Base-by-base conservation (phyloP, 2,113 vertebrate genomes). In the Cryptotis parvus region DNA sequence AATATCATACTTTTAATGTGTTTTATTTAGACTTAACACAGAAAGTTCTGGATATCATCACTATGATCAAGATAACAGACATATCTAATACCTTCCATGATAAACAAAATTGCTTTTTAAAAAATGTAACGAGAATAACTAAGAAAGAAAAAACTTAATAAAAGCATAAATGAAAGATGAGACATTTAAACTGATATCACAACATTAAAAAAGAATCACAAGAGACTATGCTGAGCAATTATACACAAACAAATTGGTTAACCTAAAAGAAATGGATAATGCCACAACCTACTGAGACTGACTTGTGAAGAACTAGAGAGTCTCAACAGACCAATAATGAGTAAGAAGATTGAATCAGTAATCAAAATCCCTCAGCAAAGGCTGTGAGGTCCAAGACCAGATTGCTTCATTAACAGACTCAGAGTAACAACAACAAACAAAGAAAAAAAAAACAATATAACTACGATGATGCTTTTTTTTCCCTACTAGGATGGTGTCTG, bases 161-260 rank as follows among this genome's bases (percentile, higher is more conserved):
- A 92, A 65, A 66, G 6, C 14, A 70, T 35, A 92, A 86, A 70
- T 22, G 15, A 92, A 91, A 75, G 20, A 89, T 14, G 14, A 94
- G 43, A 94, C 20, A 31, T 68, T 87, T 43, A 7, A 27, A 35
- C 7, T 52, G 12, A 92, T 61, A 65, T 10, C 49, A 78, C n/a
- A 90, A 58, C 88, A 77, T 52, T 43, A 33, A 85, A 4, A 52
- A 75, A 74, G 8, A 6, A 70, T 78, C 12, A 45, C 39, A 37
- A 61, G 35, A 77, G 31, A 58, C 27, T 61, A 45, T 24, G 65
- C 45, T 9, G 4, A 88, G 69, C 31, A n/a, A 72, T 58, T 52
- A 68, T 27, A 78, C 6, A 3, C 35, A 81, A 92, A 86, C 27
- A 86, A 35, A 79, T 49, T 65, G 18, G 27, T 70, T 70, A 87